Base-by-base conservation (phyloP, 2,888 invertebrate genomes). In the Cheilosia vulpina region DNA sequence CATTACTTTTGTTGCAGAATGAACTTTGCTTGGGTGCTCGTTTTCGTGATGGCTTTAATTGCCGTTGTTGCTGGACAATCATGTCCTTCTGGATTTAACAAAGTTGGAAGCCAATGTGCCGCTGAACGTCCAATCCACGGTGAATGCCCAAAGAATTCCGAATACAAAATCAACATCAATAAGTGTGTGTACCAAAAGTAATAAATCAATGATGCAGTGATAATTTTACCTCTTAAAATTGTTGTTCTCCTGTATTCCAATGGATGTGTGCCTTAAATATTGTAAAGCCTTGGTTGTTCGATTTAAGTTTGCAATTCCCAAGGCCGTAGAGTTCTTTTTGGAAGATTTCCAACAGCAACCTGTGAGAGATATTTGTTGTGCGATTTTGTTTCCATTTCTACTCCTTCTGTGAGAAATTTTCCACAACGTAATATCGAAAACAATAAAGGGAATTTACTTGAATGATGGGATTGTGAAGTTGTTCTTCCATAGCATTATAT, bases 41-140 rank as follows among this genome's bases (percentile, higher is more conserved):
- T 89, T 15, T 65, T 91, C n/a, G 79, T 91, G 45, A 89, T 91
- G 52, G 89, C 89, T 47, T 75, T 91, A 41, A 62, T 90, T 13
- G 89, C 89, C 6, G 79, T 88, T n/a, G 88, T 87, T 24, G 87
- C 89, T 50, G 90, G 88, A 6, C 52, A 78, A 27, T 76, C 71
- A 0, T 91, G 91, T 69, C 89, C 90, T 0, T 27, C 77, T 4
- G 87, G 88, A 2, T 91, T 89, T 66, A 87, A 85, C 34, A 77
- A 73, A 11, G 85, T 88, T 1, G 77, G 80, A 0, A 79, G 63
- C 3, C 72, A 87, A 3, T 92, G 92, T 72, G 80, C 88, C 0
- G 38, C 88, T 0, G 75, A 89, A 1, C 90, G 92, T n/a, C 88
- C 90, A 57, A 88, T 92, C 71, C 89, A 82, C 34, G 92, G 92